phyloP scores from a whole-genome alignment of 1,140 invertebrate genomes.

The Brachionus rubens region DNA sequence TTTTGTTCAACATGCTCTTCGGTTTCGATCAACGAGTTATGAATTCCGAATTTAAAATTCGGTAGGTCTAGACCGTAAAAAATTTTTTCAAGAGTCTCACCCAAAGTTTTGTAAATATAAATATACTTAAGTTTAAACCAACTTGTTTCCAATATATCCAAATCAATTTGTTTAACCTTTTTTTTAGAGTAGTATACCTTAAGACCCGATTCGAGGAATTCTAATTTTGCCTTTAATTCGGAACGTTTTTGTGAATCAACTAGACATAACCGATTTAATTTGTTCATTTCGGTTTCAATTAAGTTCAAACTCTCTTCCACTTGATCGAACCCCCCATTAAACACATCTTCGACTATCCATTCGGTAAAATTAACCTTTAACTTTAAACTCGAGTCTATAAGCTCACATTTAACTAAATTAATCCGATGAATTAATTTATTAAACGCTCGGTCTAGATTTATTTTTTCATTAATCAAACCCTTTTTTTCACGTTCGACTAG shows the following conservation, averaged over 20 bases:
- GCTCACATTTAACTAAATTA: background rate
- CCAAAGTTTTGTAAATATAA: background rate
- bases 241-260: background rate
- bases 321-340: background rate
- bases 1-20: no score
- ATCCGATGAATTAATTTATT: background rate
- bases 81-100: constrained; percentile 49
- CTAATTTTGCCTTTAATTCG: background rate
- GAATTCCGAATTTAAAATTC: constrained; percentile 40
- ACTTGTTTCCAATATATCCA: background rate
- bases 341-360: background rate
- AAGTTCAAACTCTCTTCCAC: background rate
- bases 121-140: background rate
- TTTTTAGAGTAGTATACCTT: background rate
- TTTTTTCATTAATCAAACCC: background rate
- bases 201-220: background rate
- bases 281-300: constrained; percentile 22
- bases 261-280: background rate
- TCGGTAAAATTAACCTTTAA: background rate
- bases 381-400: background rate
- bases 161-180: constrained; percentile 15
- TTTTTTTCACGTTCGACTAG: background rate
- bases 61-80: constrained; percentile 51
- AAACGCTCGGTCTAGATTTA: background rate
- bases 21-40: background rate